phyloP scores from a whole-genome alignment of 2,797 vertebrate species.

The Nannoperca australis region DNA sequence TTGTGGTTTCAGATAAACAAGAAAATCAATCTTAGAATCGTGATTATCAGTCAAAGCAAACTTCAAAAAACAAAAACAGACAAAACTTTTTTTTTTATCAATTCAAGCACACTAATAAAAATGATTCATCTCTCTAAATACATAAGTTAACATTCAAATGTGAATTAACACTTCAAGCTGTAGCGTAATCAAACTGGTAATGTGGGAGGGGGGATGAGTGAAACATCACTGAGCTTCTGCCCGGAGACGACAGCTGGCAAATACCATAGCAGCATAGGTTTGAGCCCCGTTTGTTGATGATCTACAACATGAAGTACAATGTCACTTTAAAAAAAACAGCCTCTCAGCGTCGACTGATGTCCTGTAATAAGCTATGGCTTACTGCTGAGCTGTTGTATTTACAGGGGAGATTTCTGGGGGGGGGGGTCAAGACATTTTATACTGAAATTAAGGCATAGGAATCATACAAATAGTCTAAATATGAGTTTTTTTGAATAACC shows the following conservation, averaged over 20 bases:
- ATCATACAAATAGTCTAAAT: conserved; percentile 60
- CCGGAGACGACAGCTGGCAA: conserved; percentile 62
- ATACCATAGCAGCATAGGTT: conserved; percentile 79
- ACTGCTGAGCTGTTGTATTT: conserved; percentile 35
- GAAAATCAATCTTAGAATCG: conserved; percentile 62
- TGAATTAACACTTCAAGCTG: conserved; percentile 83
- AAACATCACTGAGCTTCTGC: conserved; percentile 52
- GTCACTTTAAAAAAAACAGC: conserved; percentile 25
- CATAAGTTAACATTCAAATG: conserved; percentile 86
- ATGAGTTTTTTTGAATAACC: conserved; percentile 1
- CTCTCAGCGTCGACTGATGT: conserved; percentile 37
- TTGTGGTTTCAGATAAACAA: conserved; percentile 58
- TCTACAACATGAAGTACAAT: conserved; percentile 56
- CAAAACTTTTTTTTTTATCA: conserved; percentile 43
- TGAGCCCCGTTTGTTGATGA: conserved; percentile 70
- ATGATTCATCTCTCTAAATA: conserved; percentile 70
- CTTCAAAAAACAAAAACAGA: conserved; percentile 36
- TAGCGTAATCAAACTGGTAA: conserved; percentile 65
- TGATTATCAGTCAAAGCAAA: conserved; percentile 60
- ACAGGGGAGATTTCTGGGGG: conserved; percentile 13
- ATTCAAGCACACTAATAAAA: conserved; percentile 70
- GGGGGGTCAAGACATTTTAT: conserved; percentile 16
- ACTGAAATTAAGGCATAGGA: conserved; percentile 18
- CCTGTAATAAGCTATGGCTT: conserved; percentile 55
- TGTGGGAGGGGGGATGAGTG: conserved; percentile 51